Evolutionary conservation across 2,888 invertebrate genomes (phyloP), one percentile per base, ranked within the genome.

Genomic region (Phengaris arion): DNA sequence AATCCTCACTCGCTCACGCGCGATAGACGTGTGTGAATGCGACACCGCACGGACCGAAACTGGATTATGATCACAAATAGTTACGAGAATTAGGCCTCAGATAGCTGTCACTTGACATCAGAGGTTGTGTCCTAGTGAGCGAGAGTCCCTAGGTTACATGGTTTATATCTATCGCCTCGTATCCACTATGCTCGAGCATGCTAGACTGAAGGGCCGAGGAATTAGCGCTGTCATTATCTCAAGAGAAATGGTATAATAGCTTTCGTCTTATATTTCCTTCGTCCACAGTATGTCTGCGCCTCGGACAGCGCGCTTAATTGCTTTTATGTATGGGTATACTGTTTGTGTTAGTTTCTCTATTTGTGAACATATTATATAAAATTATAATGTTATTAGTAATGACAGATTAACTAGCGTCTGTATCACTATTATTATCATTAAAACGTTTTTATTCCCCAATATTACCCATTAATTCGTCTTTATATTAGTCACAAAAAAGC

Each of bases 201-300:
- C 22, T 22, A 22, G 54, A 6, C 52, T 54, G 4, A 72, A 6
- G 12, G 6, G 72, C 7, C 72, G 52, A 22, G 54, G 72, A 72
- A 22, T 72, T 72, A 72, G 52, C 35, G 54, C 72, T 72, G 72
- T 72, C 72, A 72, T 72, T 72, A 72, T 72, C 72, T 72, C 35
- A 54, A 72, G 72, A 72, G 72, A 72, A 72, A 72, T 72, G 72
- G 72, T 52, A 54, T 72, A 72, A 54, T 72, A 72, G 72, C 72
- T 52, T 54, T 72, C 35, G 22, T 72, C 72, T 13, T 72, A 72
- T 54, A 72, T 54, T 72, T 72, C 72, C 72, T 13, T 54, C 15
- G 70, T 70, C 54, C 72, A 6, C 70, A 52, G 35, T 22, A 35
- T 8, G 72, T 72, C 52, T 54, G 54, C 54, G 52, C 52, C 54